Evolutionary conservation across 2,797 vertebrate genomes (phyloP).

Genomic region (Mormyrops attenuatus): DNA sequence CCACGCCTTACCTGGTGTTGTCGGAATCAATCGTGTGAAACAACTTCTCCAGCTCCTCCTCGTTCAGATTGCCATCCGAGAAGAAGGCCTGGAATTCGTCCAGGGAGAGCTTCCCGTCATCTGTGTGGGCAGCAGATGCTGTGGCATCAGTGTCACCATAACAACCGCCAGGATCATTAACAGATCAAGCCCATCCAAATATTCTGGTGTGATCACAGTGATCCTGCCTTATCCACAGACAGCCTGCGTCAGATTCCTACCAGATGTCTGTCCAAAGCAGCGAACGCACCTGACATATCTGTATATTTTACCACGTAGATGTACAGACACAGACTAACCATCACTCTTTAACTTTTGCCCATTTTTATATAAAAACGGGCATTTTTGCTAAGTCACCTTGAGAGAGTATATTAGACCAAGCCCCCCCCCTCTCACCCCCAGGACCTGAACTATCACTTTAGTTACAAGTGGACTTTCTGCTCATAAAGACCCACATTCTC

Average conservation of each 20-base stretch:
- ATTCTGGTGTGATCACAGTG: not conserved
- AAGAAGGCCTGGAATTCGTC: slow-evolving; percentile 98
- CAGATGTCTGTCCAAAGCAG: not conserved
- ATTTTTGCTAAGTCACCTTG: not conserved
- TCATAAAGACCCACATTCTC: not conserved
- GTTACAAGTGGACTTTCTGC: not conserved
- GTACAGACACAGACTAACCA: not conserved
- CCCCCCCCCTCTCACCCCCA: not conserved
- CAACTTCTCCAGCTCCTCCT: slow-evolving; percentile 90
- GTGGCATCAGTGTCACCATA: not conserved
- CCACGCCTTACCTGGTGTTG: slow-evolving; percentile 83
- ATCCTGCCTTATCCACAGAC: not conserved
- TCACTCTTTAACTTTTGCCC: not conserved
- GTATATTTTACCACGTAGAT: not conserved
- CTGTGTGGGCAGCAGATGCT: slow-evolving; percentile 55
- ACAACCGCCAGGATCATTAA: not conserved
- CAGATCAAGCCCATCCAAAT: not conserved
- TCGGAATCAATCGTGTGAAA: slow-evolving; percentile 96
- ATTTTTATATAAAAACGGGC: not conserved
- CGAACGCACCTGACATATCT: not conserved
- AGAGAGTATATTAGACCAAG: not conserved
- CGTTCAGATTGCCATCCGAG: slow-evolving; percentile 85
- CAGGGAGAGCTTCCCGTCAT: slow-evolving; percentile 93
- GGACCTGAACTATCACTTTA: not conserved
- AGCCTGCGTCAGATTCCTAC: not conserved